These are phyloP conservation scores for Antheraea yamamai DNA, from an alignment of 2,888 invertebrate genomes.

Conservation along the genomic window DNA sequence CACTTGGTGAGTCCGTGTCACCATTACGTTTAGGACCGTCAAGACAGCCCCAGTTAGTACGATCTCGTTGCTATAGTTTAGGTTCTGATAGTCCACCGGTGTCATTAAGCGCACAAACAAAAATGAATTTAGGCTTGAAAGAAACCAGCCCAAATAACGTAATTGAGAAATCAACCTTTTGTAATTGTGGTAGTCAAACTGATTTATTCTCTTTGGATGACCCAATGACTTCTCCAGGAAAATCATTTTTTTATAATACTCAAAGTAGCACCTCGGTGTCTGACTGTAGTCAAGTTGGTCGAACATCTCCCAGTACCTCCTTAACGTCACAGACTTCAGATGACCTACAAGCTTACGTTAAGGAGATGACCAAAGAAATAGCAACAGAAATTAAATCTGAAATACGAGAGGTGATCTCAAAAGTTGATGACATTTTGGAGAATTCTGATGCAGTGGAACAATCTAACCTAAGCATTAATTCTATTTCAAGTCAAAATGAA, in stretches of 20 bases:
- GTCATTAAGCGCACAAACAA: slow-evolving; percentile 83
- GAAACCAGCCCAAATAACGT: slow-evolving; percentile 71
- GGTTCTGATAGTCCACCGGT: slow-evolving; percentile 81
- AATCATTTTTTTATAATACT: slow-evolving; percentile 70
- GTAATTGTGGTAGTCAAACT: slow-evolving; percentile 88
- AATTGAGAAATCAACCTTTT: slow-evolving; percentile 74
- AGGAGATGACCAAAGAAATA: slow-evolving; percentile 89
- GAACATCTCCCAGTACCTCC: slow-evolving; percentile 80
- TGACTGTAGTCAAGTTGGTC: slow-evolving; percentile 80
- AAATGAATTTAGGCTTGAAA: slow-evolving; percentile 84
- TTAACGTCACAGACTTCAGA: slow-evolving; percentile 81
- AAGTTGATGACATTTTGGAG: slow-evolving; percentile 89
- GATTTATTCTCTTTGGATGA: slow-evolving; percentile 86
- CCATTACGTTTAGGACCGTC: slow-evolving; percentile 63
- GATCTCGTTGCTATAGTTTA: slow-evolving; percentile 86
- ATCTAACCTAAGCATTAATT: slow-evolving; percentile 72
- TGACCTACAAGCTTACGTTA: slow-evolving; percentile 88
- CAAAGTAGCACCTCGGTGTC: slow-evolving; percentile 78
- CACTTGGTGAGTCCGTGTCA: slow-evolving; percentile 85
- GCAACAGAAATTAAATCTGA: slow-evolving; percentile 92
- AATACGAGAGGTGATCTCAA: slow-evolving; percentile 89
- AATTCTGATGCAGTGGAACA: slow-evolving; percentile 84
- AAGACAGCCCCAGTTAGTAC: slow-evolving; percentile 53
- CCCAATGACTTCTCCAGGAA: slow-evolving; percentile 72
- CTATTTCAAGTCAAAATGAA: slow-evolving; percentile 83